Percentiles rank a stretch among this genome's conserved stretches.
Conservation (phyloP, 2,113 vertebrate genomes). For the Tetraodon nigroviridis region DNA sequence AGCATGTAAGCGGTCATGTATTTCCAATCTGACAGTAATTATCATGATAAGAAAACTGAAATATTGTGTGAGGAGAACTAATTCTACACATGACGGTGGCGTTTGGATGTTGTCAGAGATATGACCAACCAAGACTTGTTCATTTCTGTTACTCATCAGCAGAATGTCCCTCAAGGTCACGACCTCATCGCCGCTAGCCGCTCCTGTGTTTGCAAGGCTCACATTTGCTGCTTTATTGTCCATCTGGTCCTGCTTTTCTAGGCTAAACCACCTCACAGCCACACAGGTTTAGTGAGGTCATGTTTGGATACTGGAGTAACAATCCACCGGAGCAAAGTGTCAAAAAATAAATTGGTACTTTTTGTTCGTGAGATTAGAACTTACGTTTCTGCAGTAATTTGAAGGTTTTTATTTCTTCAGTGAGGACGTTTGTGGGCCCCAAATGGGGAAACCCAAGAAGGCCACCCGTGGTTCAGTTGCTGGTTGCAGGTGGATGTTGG, state of each 20-base stretch:
- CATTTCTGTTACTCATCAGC: constrained; percentile 41
- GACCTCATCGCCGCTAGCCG: constrained; percentile 41
- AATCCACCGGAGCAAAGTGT: constrained; percentile 33
- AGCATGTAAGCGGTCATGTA: too few species aligned
- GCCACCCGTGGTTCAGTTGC: constrained; percentile 23
- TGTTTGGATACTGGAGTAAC: constrained; percentile 47
- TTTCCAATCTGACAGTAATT: too few species aligned
- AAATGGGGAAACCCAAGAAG: constrained; percentile 39
- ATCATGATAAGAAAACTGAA: too few species aligned
- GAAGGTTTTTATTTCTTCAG: constrained; percentile 25
- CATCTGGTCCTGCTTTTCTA: constrained; percentile 26
- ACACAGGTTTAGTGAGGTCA: constrained; percentile 52
- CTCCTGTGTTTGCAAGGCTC: constrained; percentile 51
- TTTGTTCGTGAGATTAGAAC: constrained; percentile 18
- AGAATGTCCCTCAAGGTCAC: constrained; percentile 24
- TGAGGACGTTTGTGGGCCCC: constrained; percentile 17
- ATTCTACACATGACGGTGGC: too few species aligned
- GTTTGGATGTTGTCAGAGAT: too few species aligned
- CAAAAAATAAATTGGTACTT: constrained; percentile 33
- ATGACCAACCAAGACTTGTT: constrained; percentile 8
- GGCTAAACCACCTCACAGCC: constrained; percentile 26
- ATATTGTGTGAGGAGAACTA: too few species aligned
- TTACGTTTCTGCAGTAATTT: constrained; percentile 11
- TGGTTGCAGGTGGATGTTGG: constrained; percentile 30
- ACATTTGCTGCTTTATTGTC: constrained; percentile 50